Conservation (phyloP, 2,113 vertebrate genomes). For the Chinchilla lanigera region DNA sequence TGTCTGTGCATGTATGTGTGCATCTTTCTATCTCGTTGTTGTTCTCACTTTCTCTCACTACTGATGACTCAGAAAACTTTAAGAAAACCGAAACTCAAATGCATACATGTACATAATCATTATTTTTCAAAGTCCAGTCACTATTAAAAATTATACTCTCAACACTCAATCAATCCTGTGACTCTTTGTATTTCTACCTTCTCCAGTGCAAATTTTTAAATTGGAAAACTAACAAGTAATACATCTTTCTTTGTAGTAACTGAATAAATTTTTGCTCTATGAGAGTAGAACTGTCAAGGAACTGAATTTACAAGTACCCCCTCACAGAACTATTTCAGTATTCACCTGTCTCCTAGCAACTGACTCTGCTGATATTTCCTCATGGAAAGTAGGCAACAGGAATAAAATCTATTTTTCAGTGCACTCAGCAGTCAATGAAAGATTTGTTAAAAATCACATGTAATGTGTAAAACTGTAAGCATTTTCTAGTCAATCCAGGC, state of each 20-base stretch:
- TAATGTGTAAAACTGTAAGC: conserved; percentile 1
- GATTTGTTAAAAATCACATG: neutral
- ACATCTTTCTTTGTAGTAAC: conserved; percentile 74
- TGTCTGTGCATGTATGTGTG: neutral
- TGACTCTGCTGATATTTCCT: conserved; percentile 79
- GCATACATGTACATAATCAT: conserved; percentile 16
- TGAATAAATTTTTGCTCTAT: conserved; percentile 79
- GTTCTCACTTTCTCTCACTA: conserved; percentile 51
- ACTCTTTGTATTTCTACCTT: conserved; percentile 36
- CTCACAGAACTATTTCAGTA: conserved; percentile 69
- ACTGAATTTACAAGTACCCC: conserved; percentile 80
- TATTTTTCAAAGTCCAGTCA: conserved; percentile 57
- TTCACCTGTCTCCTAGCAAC: conserved; percentile 85
- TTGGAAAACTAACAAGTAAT: conserved; percentile 76
- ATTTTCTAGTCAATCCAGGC: neutral
- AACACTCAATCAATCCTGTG: conserved; percentile 72
- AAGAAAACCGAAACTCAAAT: conserved; percentile 60
- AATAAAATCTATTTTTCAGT: conserved; percentile 79
- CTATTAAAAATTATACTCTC: conserved; percentile 68
- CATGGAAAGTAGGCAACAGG: conserved; percentile 72
- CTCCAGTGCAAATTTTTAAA: conserved; percentile 71
- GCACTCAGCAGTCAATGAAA: conserved; percentile 72
- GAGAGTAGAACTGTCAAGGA: conserved; percentile 78
- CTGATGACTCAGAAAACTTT: conserved; percentile 37
- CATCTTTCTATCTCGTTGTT: neutral